Percentiles rank a stretch among this genome's conserved stretches.
These are phyloP conservation scores for Oncorhynchus kisutch DNA, from an alignment of 2,113 vertebrate species.

Conservation along the genomic window DNA sequence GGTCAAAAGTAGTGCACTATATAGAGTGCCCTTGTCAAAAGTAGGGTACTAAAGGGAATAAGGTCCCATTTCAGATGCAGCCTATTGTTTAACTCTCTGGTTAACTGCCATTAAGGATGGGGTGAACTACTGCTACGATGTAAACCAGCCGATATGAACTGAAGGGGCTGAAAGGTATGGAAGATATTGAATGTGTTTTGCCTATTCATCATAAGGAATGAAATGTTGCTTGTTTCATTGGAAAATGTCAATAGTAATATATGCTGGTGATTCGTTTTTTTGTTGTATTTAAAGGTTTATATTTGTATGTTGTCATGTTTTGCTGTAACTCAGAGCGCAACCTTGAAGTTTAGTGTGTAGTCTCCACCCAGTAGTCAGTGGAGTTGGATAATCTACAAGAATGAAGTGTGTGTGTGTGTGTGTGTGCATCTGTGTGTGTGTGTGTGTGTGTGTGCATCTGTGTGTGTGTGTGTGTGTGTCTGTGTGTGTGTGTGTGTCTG, in stretches of 20 bases:
- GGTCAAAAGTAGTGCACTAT: too few relatives aligned
- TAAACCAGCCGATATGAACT: conserved; percentile 7
- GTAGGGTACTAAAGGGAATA: too few relatives aligned
- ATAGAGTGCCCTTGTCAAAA: too few relatives aligned
- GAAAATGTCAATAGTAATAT: conserved; percentile 36
- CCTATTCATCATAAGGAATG: conserved; percentile 56
- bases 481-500: too few relatives aligned
- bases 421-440: too few relatives aligned
- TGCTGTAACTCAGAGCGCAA: conserved; percentile 34
- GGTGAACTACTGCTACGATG: conserved; percentile 44
- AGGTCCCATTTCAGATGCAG: too few relatives aligned
- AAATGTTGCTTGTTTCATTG: conserved; percentile 58
- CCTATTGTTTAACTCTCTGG: not conserved
- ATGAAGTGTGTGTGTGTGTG: conserved; percentile 10
- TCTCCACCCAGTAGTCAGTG: conserved; percentile 38
- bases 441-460: too few relatives aligned
- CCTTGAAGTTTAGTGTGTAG: conserved; percentile 12
- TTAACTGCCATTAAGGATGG: conserved; percentile 19
- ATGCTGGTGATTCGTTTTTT: conserved; percentile 62
- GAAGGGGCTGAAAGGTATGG: not conserved
- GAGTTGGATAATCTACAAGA: conserved; percentile 53
- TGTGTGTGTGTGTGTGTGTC: too few relatives aligned
- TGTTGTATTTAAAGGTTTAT: conserved; percentile 64
- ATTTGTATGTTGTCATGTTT: conserved; percentile 51
- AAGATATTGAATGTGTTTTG: conserved; percentile 54